These are phyloP conservation scores for Sepioteuthis lessoniana DNA, from an alignment of 2,888 invertebrate species.

Conservation along the genomic window DNA sequence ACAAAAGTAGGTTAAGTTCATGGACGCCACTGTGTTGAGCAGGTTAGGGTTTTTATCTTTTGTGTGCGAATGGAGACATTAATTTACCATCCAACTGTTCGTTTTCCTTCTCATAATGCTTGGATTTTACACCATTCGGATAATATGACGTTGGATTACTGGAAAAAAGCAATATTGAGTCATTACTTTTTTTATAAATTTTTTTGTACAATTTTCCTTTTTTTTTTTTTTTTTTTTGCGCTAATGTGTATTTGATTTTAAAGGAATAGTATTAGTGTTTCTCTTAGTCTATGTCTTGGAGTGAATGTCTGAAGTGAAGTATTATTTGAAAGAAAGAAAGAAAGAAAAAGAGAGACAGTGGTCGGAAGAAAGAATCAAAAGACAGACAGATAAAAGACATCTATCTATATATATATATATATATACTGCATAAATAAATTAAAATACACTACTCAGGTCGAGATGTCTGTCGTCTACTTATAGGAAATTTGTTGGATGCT, in stretches of 20 bases:
- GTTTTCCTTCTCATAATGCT: neutral
- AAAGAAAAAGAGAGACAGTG: neutral
- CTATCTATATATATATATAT: neutral
- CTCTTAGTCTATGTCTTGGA: neutral
- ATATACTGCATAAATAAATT: neutral
- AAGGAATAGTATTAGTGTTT: slow-evolving; percentile 33
- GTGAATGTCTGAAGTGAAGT: neutral
- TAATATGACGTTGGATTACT: neutral
- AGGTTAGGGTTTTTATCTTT: slow-evolving; percentile 45
- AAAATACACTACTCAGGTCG: neutral
- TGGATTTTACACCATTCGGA: neutral
- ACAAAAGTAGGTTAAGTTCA: slow-evolving; percentile 40
- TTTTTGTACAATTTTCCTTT: neutral
- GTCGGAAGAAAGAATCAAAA: neutral
- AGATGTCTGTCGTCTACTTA: too few species aligned
- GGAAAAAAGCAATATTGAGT: neutral
- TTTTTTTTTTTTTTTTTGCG: neutral
- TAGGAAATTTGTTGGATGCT: too few species aligned
- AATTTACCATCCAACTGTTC: neutral
- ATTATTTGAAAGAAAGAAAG: neutral
- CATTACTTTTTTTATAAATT: neutral
- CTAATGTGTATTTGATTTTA: neutral
- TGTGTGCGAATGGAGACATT: neutral
- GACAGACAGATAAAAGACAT: neutral
- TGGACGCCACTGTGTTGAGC: slow-evolving; percentile 45